Conservation (phyloP, 2,113 vertebrate genomes). For the Acinonyx jubatus region DNA sequence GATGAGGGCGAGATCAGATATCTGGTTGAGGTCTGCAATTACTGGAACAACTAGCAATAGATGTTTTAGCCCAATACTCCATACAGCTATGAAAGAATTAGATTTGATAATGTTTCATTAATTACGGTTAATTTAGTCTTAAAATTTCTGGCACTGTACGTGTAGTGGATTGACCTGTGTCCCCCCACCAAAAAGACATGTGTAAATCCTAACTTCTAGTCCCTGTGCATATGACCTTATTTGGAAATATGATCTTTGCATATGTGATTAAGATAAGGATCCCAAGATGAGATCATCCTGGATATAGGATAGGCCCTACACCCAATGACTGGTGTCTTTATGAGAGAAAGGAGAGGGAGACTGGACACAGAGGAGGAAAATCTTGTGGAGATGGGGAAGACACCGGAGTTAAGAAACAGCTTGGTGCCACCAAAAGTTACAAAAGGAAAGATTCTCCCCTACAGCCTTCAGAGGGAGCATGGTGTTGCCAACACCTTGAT, state of each 20-base stretch:
- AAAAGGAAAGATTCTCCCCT: neutral
- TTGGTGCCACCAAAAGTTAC: neutral
- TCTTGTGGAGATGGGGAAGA: neutral
- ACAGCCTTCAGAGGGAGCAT: neutral
- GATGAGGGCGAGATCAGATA: neutral
- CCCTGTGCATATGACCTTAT: neutral
- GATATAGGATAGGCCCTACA: neutral
- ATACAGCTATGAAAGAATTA: neutral
- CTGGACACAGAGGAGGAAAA: neutral
- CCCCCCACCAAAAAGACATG: neutral
- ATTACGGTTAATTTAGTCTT: neutral
- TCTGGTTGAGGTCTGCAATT: neutral
- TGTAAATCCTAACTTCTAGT: neutral
- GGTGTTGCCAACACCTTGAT: neutral
- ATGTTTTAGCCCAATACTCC: neutral
- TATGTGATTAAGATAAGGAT: neutral
- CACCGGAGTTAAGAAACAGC: neutral
- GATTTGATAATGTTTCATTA: neutral
- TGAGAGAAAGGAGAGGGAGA: neutral
- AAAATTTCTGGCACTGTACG: neutral
- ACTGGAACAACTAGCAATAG: neutral
- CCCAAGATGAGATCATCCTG: neutral
- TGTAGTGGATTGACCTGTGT: neutral
- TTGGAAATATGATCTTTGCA: constrained; percentile 1
- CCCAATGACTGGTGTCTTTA: neutral